A percentile compares a stretch with the other conserved stretches of the same genome.
Conservation (phyloP, 2,113 vertebrate species). For the Halichoeres trimaculatus region DNA sequence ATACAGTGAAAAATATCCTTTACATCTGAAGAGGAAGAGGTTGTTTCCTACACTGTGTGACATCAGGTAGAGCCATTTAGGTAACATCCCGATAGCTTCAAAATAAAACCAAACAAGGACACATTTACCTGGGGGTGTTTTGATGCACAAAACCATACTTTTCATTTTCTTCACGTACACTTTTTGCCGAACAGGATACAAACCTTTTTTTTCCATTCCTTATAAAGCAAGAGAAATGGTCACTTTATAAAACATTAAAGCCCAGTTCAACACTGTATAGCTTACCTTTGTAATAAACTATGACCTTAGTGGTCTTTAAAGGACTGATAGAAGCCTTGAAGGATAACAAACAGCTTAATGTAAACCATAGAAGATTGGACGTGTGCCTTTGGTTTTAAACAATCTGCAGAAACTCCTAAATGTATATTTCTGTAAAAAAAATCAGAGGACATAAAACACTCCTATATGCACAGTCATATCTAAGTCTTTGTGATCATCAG, state of each 20-base stretch:
- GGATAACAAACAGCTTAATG: neutral
- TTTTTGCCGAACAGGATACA: conserved; percentile 24
- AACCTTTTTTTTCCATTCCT: neutral
- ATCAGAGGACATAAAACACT: neutral
- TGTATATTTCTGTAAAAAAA: neutral
- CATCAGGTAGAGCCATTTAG: neutral
- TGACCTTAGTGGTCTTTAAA: conserved; percentile 33
- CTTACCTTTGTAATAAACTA: neutral
- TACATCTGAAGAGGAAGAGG: neutral
- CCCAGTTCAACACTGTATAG: neutral
- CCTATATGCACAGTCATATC: neutral
- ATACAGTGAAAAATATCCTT: conserved; percentile 13
- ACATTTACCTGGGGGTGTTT: conserved; percentile 5
- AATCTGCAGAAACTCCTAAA: neutral
- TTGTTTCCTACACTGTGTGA: conserved; percentile 16
- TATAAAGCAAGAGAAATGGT: conserved; percentile 36
- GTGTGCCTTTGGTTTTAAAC: neutral
- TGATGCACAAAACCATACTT: conserved; percentile 12
- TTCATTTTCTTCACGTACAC: conserved; percentile 11
- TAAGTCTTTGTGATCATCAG: neutral
- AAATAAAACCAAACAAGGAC: neutral
- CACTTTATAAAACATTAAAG: too few relatives aligned
- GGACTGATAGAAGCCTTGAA: neutral
- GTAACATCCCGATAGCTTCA: neutral
- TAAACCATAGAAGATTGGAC: neutral